Conservation (phyloP, 2,113 vertebrate genomes). For the Chlamydotis undulata region DNA sequence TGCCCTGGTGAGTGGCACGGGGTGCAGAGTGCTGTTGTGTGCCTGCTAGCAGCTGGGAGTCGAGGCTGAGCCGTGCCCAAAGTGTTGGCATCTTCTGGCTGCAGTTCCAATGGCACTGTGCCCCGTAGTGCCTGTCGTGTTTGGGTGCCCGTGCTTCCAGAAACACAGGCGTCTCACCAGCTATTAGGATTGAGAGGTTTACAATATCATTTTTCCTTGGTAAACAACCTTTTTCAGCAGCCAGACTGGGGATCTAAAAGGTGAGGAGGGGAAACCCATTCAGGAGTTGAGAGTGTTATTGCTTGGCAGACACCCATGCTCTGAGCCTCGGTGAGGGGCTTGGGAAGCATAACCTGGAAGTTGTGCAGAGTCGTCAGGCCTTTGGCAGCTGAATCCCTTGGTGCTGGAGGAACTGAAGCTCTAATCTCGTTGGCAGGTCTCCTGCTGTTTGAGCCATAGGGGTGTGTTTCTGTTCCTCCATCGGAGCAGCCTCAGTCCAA, state of each 20-base stretch:
- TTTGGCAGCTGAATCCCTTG: not conserved
- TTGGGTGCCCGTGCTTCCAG: not conserved
- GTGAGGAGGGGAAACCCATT: not conserved
- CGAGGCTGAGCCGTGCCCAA: not conserved
- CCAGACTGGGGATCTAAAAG: not conserved
- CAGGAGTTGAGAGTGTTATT: not conserved
- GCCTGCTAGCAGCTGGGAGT: not conserved
- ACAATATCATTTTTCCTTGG: not conserved
- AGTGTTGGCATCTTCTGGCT: not conserved
- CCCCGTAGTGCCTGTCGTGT: not conserved
- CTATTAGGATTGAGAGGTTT: not conserved
- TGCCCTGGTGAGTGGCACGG: not conserved
- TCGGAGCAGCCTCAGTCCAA: not conserved
- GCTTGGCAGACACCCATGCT: not conserved
- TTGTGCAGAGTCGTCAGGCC: not conserved
- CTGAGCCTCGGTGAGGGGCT: not conserved
- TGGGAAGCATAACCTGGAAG: not conserved
- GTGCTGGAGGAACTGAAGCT: not conserved
- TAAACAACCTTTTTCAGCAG: not conserved
- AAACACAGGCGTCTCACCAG: accelerated
- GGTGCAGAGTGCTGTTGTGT: not conserved
- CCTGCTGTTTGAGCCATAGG: not conserved
- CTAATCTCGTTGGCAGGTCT: not conserved
- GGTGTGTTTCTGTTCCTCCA: not conserved
- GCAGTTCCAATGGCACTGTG: not conserved